Evolutionary conservation across 2,113 vertebrate genomes (phyloP).

Genomic region (Aptenodytes patagonicus): DNA sequence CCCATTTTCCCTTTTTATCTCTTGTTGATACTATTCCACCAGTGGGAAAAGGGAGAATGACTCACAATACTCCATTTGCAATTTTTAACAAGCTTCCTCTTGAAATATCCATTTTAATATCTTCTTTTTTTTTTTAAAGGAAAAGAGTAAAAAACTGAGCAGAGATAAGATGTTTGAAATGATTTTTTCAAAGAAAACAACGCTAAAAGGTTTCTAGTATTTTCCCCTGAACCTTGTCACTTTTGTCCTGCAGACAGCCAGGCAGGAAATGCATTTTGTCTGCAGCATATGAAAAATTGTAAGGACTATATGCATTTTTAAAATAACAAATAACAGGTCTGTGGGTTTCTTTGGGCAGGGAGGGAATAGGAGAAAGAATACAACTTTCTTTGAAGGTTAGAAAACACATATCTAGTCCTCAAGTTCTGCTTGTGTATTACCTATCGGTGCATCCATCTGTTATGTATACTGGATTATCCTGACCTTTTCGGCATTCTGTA

Average conservation of each 20-base stretch:
- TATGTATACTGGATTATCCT: background rate
- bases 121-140: background rate
- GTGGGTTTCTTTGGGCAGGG: background rate
- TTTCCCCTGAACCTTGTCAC: background rate
- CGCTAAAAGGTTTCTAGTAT: background rate
- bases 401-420: background rate
- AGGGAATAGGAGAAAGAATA: background rate
- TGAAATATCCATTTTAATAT: background rate
- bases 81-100: background rate
- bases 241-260: background rate
- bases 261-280: background rate
- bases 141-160: background rate
- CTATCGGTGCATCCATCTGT: background rate
- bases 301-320: background rate
- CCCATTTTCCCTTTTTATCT: background rate
- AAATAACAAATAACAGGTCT: background rate
- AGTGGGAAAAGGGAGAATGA: background rate
- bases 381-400: background rate
- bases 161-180: background rate
- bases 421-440: background rate
- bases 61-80: background rate
- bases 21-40: background rate
- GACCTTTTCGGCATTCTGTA: conserved; percentile 25
- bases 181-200: background rate
- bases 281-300: background rate